Base-by-base conservation (phyloP, 2,888 invertebrate species). In the Drosophila aldrichi region DNA sequence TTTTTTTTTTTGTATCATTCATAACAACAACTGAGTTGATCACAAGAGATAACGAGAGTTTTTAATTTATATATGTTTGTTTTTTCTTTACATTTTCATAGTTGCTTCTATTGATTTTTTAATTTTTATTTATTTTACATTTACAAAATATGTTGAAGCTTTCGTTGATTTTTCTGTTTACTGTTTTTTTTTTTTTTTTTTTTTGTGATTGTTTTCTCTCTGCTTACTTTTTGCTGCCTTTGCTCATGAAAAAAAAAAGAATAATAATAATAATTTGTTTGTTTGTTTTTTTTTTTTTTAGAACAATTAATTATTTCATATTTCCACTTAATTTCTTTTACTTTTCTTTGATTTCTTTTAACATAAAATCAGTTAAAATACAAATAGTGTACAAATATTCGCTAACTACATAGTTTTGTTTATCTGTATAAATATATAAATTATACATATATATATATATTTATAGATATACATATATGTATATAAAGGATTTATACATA, bases 21-120 rank as follows among this genome's bases (percentile, higher is more conserved):
- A 85, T 85, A 86, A 86, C 86, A 85, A 85, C 85, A 88, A 86
- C 86, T 84, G 84, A 86, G 84, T 84, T 86, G 88, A 86, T 86
- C 86, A 86, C 86, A 88, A 86, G 88, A 86, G 84, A 86, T 86
- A 86, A 86, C 86, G 77, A 86, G 83, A 88, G 81, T 88, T 82
- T 82, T 79, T 67, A 48, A 65, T 71, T 70, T 72, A 38, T 67
- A 43, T 60, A 22, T 61, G 29, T 43, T 52, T 58, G 52, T 54
- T 5, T 65, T 70, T 70, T 56, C 16, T 60, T 74, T 49, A 57
- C 34, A 51, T 52, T 68, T 75, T 59, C 18, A 46, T 64, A 44
- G 46, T 71, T 60, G 59, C 62, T 57, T 71, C 48, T 20, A 59
- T 75, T 75, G 65, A 62, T 66, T 44, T 63, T 61, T 25, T 55